Percentiles rank a stretch among this genome's conserved stretches.
phyloP scores from a whole-genome alignment of 2,888 invertebrate genomes.

The Conchocele bisecta region DNA sequence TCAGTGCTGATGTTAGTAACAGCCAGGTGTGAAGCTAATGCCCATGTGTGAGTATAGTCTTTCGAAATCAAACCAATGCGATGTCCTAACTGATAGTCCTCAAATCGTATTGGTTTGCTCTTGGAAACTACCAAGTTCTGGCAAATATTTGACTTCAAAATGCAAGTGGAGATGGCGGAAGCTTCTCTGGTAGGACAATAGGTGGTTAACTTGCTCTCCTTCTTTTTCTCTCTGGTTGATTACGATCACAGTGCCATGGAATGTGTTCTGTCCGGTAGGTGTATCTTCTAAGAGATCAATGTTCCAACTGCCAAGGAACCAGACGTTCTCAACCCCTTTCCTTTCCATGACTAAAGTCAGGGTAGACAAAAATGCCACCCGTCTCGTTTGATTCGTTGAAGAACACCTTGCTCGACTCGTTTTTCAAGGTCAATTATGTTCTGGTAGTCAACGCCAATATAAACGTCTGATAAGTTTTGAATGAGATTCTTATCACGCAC shows the following conservation, averaged over 20 bases:
- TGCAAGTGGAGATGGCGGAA: too few relatives aligned
- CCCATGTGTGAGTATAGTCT: neutral
- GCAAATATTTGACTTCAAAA: neutral
- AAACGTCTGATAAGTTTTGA: conserved; percentile 8
- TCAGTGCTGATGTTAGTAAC: neutral
- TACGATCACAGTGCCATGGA: conserved; percentile 24
- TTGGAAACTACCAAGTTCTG: neutral
- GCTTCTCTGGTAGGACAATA: too few relatives aligned
- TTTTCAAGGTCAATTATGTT: conserved; percentile 11
- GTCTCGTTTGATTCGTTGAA: conserved; percentile 5
- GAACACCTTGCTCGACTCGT: conserved; percentile 24
- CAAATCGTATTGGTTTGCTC: neutral
- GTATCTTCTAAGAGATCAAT: conserved; percentile 46
- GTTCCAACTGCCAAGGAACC: conserved; percentile 49
- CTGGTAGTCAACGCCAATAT: neutral
- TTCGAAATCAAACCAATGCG: neutral
- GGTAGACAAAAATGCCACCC: conserved; percentile 34
- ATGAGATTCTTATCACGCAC: conserved; percentile 15
- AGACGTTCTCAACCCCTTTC: conserved; percentile 33
- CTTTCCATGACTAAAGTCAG: conserved; percentile 42
- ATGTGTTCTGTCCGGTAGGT: conserved; percentile 14
- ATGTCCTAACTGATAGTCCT: neutral
- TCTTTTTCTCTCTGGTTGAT: conserved; percentile 28
- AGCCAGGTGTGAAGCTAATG: neutral
- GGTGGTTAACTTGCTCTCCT: conserved; percentile 35